Conservation (phyloP, 2,888 invertebrate species). For the Scrobipalpa atriplicella region DNA sequence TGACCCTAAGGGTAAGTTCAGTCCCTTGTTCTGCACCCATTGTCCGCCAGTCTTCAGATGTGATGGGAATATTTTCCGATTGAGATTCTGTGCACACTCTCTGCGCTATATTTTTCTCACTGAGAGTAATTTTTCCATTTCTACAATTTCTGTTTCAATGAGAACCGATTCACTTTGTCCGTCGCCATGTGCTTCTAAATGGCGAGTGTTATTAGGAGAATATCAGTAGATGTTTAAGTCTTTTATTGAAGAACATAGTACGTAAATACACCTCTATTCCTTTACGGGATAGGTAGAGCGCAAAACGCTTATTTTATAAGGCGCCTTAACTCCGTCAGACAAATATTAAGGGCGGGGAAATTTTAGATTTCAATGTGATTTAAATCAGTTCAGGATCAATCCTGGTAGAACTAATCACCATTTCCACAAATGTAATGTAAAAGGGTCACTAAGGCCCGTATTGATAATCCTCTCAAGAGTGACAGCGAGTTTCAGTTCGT, state of each 20-base stretch:
- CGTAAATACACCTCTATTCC: no score
- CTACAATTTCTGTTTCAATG: slow-evolving; percentile 16
- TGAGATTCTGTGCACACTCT: slow-evolving; percentile 22
- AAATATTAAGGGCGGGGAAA: no score
- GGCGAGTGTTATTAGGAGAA: background rate
- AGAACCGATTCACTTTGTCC: slow-evolving; percentile 19
- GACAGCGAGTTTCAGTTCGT: no score
- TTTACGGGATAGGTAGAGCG: no score
- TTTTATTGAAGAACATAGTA: background rate
- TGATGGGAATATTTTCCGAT: slow-evolving; percentile 22
- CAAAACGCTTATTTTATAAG: no score
- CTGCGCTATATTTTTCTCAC: slow-evolving; percentile 19
- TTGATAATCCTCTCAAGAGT: no score
- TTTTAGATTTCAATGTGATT: no score
- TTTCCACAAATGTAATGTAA: no score
- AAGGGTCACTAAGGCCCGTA: no score
- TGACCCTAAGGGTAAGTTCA: slow-evolving; percentile 15
- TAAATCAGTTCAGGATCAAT: no score
- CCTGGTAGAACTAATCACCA: no score
- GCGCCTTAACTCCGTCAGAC: no score
- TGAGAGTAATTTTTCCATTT: slow-evolving; percentile 18
- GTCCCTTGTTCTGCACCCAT: slow-evolving; percentile 14
- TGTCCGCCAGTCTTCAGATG: slow-evolving; percentile 18
- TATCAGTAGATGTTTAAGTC: background rate
- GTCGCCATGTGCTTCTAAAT: background rate